Evolutionary conservation across 64 coral and sea anemone genomes (phyloP).

Genomic region (Montipora efflorescens): DNA sequence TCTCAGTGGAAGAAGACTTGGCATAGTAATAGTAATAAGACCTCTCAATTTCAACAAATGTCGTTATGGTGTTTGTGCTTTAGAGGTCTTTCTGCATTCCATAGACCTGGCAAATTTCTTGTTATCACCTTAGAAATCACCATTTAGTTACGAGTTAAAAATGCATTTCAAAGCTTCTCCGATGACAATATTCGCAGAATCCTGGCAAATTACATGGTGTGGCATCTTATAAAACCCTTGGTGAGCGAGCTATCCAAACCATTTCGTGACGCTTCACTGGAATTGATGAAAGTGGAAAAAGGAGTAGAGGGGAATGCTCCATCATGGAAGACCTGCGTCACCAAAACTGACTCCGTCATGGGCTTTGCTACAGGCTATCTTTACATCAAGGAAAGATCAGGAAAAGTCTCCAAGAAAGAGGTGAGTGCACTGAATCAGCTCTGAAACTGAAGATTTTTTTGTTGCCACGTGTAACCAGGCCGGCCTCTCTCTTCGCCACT

Average conservation of each 20-base stretch:
- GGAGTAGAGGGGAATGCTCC: conserved; percentile 78
- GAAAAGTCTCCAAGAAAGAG: conserved; percentile 83
- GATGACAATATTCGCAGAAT: conserved; percentile 54
- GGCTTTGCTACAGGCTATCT: conserved; percentile 91
- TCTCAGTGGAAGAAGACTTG: too few relatives aligned
- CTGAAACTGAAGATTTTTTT: too few relatives aligned
- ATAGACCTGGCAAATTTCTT: too few relatives aligned
- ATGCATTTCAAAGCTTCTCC: not conserved
- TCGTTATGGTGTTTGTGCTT: too few relatives aligned
- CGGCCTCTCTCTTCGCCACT: too few relatives aligned
- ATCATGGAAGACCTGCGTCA: conserved; percentile 84
- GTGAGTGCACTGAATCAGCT: conserved; percentile 23
- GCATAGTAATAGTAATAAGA: too few relatives aligned
- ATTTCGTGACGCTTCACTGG: conserved; percentile 79
- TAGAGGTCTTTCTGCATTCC: too few relatives aligned
- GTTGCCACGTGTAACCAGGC: too few relatives aligned
- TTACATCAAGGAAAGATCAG: conserved; percentile 82
- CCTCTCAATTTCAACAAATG: too few relatives aligned
- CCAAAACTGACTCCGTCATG: conserved; percentile 89
- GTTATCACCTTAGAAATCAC: not conserved
- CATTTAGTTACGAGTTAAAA: not conserved
- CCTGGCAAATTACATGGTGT: conserved; percentile 99
- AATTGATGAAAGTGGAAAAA: conserved; percentile 79
- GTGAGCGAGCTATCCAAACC: conserved; percentile 84
- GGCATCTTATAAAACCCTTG: conserved; percentile 98